Base-by-base conservation (phyloP, 2,888 invertebrate species). In the Phyllotreta cruciferae region DNA sequence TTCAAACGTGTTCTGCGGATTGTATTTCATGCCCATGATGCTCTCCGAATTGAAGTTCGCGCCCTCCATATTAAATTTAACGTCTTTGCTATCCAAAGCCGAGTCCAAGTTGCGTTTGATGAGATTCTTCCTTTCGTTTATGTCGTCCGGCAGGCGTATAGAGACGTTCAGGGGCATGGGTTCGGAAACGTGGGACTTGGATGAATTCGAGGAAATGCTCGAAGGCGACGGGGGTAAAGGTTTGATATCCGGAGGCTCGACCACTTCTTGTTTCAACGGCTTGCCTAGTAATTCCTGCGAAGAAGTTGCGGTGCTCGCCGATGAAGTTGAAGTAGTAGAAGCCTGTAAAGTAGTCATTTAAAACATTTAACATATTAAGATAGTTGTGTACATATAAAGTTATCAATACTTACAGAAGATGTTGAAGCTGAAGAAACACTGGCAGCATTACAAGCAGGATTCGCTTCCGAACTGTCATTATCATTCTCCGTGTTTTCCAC, bases 401-500 rank as follows among this genome's bases (percentile, higher is more conserved):
- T 24, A 4, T 24, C n/a, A 36, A 36, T 34, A 62, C 63, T 64
- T 61, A 68, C 66, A 39, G 62, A 42, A 42, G 66, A 35, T 42
- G 55, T 9, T 3, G 64, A 38, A 3, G 61, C 24, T n/a, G 66
- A 54, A 2, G 62, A 13, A 39, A 60, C 49, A 8, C 60, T 47
- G 13, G 66, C 45, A 14, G 64, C 62, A 66, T 80, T 80, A 53
- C 79, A 61, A 63, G 81, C 80, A 73, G 81, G 80, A 52, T 78
- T 76, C 38, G 81, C 79, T 62, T 84, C 84, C 68, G 79, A 76
- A 10, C 70, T 73, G 62, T 83, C 83, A 44, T 73, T 69, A 60
- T 83, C 79, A 0, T 81, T 72, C 57, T 77, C 78, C 56, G 73
- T 74, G 62, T 73, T 79, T 66, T 86, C 85, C 9, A 80, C 82